Evolutionary conservation across 2,888 invertebrate genomes (phyloP).

Genomic region (Scelioninae gen. 1): DNA sequence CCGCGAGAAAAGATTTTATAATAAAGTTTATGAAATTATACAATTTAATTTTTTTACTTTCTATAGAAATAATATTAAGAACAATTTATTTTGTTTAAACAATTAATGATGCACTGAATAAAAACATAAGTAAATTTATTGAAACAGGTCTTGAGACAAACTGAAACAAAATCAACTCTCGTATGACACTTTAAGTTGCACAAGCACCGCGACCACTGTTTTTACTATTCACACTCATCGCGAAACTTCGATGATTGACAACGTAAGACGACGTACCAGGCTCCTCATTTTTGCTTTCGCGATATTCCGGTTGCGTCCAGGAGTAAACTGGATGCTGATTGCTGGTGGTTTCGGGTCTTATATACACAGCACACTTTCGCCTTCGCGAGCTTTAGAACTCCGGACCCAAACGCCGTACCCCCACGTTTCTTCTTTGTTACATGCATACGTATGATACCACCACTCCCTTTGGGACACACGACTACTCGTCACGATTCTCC

Average conservation of each 20-base stretch:
- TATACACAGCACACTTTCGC: slow-evolving; percentile 87
- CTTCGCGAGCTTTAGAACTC: slow-evolving; percentile 81
- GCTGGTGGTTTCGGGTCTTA: slow-evolving; percentile 85
- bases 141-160: no score
- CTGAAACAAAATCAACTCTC: not conserved
- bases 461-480: slow-evolving; percentile 81
- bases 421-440: slow-evolving; percentile 83
- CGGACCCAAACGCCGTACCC: slow-evolving; percentile 79
- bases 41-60: no score
- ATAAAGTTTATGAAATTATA: no score
- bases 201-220: slow-evolving; percentile 43
- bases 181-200: slow-evolving; percentile 8
- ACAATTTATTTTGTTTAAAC: no score
- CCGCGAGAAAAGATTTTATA: no score
- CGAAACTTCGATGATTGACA: slow-evolving; percentile 47
- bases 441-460: slow-evolving; percentile 75
- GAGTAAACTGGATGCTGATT: slow-evolving; percentile 87
- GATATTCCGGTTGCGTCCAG: slow-evolving; percentile 85
- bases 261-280: slow-evolving; percentile 80
- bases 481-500: slow-evolving; percentile 78
- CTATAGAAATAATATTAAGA: no score
- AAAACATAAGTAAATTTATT: no score
- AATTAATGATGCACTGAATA: no score
- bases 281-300: slow-evolving; percentile 83
- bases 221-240: slow-evolving; percentile 48